Percentiles rank a stretch among this genome's conserved stretches.
phyloP scores from a whole-genome alignment of 1,140 invertebrate species.

The Drosophila asahinai region DNA sequence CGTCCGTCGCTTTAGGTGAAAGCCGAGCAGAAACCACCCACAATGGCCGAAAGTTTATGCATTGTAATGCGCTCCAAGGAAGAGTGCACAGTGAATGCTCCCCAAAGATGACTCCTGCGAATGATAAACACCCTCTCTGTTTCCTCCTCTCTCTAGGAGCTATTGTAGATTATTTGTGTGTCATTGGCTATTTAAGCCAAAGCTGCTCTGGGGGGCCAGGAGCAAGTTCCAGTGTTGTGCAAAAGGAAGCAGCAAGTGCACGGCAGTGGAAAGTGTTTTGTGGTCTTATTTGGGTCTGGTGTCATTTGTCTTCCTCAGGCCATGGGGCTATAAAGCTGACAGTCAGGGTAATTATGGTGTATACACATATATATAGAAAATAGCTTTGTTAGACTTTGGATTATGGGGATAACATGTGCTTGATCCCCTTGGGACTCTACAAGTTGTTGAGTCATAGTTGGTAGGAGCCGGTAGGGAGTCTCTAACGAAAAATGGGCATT shows the following conservation, averaged over 20 bases:
- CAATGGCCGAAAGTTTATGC: conserved; percentile 55
- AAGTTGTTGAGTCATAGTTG: conserved; percentile 5
- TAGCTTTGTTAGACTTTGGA: conserved; percentile 22
- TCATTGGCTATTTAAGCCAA: conserved; percentile 53
- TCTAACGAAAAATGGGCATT: background rate
- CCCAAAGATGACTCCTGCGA: conserved; percentile 58
- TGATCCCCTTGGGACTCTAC: conserved; percentile 6
- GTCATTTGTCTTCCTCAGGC: conserved; percentile 42
- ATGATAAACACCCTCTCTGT: conserved; percentile 21
- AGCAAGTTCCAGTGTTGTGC: conserved; percentile 12
- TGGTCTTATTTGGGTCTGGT: conserved; percentile 12
- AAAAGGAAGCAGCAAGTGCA: conserved; percentile 14
- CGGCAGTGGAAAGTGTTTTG: conserved; percentile 22
- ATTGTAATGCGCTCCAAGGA: conserved; percentile 58
- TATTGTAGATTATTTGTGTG: conserved; percentile 51
- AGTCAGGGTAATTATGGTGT: conserved; percentile 29
- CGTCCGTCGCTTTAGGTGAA: conserved; percentile 22
- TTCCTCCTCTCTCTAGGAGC: background rate
- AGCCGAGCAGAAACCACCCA: conserved; percentile 33
- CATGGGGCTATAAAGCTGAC: conserved; percentile 16
- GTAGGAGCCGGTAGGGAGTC: too few species aligned
- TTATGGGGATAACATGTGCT: conserved; percentile 27
- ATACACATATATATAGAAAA: conserved; percentile 11
- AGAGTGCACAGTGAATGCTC: conserved; percentile 53
- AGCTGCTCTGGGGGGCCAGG: conserved; percentile 12